Percentiles rank a stretch among this genome's conserved stretches.
Evolutionary conservation across 92 coral and sea anemone species (phyloP).

Genomic region (Zoanthus gigantus): DNA sequence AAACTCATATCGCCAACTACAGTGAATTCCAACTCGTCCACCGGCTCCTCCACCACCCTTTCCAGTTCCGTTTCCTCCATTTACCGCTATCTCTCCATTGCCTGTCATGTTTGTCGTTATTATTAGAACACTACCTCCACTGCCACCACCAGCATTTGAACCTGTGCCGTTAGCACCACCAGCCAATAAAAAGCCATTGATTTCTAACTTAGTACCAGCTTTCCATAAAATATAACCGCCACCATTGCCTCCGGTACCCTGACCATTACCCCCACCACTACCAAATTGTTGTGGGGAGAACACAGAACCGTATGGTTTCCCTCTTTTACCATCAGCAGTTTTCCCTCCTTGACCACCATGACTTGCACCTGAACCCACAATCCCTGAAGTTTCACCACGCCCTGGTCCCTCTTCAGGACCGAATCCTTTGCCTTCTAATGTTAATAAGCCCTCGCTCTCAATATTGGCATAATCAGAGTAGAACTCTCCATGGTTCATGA

Average conservation of each 20-base stretch:
- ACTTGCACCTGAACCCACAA: conserved; percentile 76
- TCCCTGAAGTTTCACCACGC: conserved; percentile 51
- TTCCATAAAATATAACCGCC: conserved; percentile 74
- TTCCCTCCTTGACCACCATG: conserved; percentile 79
- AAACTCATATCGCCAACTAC: conserved; percentile 71
- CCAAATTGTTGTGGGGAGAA: conserved; percentile 68
- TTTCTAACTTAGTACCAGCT: conserved; percentile 53
- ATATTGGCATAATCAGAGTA: conserved; percentile 63
- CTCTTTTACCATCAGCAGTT: conserved; percentile 49
- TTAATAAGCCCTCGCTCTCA: conserved; percentile 68
- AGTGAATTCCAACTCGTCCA: conserved; percentile 71
- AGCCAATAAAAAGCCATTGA: conserved; percentile 65
- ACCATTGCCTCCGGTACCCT: conserved; percentile 68
- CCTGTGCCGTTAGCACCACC: conserved; percentile 68
- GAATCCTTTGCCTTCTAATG: conserved; percentile 71
- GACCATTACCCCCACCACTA: conserved; percentile 78
- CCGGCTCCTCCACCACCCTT: conserved; percentile 79
- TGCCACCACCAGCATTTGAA: conserved; percentile 71
- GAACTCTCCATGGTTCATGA: conserved; percentile 66
- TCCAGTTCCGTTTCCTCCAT: conserved; percentile 67
- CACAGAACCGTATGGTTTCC: conserved; percentile 71
- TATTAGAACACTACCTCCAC: conserved; percentile 74
- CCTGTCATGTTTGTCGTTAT: conserved; percentile 74
- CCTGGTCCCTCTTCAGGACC: conserved; percentile 70
- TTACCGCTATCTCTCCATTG: conserved; percentile 72